phyloP scores from a whole-genome alignment of 2,113 vertebrate genomes.

The Ictalurus furcatus region DNA sequence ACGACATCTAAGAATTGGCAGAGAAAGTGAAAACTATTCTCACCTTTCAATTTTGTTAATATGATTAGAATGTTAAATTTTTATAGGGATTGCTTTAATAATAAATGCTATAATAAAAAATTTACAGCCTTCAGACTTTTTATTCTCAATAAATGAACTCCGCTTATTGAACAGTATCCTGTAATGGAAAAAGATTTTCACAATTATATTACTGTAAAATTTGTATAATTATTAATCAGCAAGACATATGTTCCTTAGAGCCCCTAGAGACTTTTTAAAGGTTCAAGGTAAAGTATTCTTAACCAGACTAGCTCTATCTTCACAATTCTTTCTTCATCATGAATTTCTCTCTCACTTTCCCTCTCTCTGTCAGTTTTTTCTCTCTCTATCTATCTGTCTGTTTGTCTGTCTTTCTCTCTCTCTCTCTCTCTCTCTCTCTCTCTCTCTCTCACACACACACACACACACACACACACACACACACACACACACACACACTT shows the following conservation, averaged over 20 bases:
- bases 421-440: not conserved
- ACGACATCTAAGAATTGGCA: not conserved
- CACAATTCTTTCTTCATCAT: not conserved
- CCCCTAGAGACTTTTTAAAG: not conserved
- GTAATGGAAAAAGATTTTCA: slow-evolving; percentile 15
- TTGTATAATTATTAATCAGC: slow-evolving; percentile 38
- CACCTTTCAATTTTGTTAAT: slow-evolving; percentile 59
- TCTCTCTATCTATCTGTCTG: not conserved
- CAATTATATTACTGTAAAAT: not conserved
- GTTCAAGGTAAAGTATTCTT: not conserved
- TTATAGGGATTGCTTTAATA: slow-evolving; percentile 70
- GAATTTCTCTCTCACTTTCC: not conserved
- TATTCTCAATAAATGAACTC: slow-evolving; percentile 65
- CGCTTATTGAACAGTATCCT: slow-evolving; percentile 25
- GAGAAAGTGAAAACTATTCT: slow-evolving; percentile 48
- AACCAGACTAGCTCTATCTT: not conserved
- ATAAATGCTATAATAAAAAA: slow-evolving; percentile 72
- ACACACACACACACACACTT: not conserved
- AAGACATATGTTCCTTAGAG: not conserved
- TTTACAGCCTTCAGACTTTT: slow-evolving; percentile 67
- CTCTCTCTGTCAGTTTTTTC: not conserved
- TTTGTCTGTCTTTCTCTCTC: not conserved
- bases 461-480: not conserved
- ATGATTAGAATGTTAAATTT: slow-evolving; percentile 71
- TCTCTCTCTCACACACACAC: not conserved